A percentile compares a stretch with the other conserved stretches of the same genome.
These are phyloP conservation scores for Petromus typicus DNA, from an alignment of 2,113 vertebrate genomes.

Conservation along the genomic window DNA sequence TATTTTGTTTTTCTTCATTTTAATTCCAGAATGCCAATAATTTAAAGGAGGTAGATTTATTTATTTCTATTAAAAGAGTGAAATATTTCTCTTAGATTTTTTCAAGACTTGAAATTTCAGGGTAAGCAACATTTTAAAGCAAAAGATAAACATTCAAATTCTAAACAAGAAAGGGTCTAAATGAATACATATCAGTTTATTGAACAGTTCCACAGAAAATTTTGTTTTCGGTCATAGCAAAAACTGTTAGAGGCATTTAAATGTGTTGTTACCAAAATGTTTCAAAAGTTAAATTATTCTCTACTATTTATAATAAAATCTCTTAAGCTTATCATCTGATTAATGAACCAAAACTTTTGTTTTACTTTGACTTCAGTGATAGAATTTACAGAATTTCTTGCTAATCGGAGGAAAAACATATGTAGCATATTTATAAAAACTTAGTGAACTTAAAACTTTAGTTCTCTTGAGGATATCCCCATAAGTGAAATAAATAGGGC, in stretches of 20 bases:
- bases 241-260: neutral
- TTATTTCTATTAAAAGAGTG: neutral
- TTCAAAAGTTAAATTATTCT: neutral
- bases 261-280: neutral
- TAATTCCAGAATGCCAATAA: neutral
- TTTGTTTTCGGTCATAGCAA: neutral
- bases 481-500: no score
- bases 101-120: neutral
- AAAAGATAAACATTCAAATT: neutral
- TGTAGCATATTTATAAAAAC: conserved; percentile 26
- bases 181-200: neutral
- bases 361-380: neutral
- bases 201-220: neutral
- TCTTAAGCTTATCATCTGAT: neutral
- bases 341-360: neutral
- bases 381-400: conserved; percentile 29
- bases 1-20: neutral
- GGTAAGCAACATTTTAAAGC: neutral
- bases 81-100: neutral
- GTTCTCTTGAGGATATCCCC: no score
- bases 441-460: neutral
- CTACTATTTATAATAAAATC: neutral
- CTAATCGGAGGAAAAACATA: conserved; percentile 59
- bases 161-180: neutral
- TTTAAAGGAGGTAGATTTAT: neutral